Conservation (phyloP, 2,113 vertebrate genomes). For the Reinhardtius hippoglossoides region DNA sequence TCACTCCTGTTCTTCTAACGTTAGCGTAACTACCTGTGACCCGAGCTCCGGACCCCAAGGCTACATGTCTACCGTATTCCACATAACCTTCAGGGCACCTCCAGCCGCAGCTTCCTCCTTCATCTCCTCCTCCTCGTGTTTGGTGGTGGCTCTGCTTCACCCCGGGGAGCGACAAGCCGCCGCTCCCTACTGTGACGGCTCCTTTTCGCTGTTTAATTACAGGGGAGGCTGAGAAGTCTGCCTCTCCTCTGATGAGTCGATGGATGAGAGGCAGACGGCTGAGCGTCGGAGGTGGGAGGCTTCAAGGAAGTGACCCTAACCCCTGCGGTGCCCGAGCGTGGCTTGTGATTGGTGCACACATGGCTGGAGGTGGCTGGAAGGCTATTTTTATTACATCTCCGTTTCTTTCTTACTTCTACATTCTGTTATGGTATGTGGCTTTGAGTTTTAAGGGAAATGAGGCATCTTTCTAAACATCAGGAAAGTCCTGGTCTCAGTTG, state of each 20-base stretch:
- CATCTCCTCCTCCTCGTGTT: conserved; percentile 59
- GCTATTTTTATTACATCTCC: no score
- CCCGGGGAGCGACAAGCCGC: conserved; percentile 54
- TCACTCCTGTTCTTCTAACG: no score
- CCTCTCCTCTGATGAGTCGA: conserved; percentile 55
- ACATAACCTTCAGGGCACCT: conserved; percentile 56
- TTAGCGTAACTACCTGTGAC: neutral
- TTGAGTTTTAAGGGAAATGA: neutral
- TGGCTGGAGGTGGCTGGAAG: neutral
- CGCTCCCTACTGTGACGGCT: conserved; percentile 62
- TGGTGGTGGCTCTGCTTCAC: conserved; percentile 58
- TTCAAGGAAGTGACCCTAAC: conserved; percentile 53
- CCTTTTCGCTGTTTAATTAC: conserved; percentile 81
- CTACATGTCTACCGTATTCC: neutral
- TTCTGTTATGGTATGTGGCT: neutral
- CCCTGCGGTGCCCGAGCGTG: neutral
- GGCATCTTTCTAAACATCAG: neutral
- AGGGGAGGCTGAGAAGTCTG: conserved; percentile 72
- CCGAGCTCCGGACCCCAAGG: conserved; percentile 8
- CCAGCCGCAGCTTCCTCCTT: conserved; percentile 46
- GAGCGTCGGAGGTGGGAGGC: conserved; percentile 8
- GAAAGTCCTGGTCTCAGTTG: no score
- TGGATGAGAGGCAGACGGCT: conserved; percentile 52
- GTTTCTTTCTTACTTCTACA: neutral
- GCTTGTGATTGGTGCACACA: neutral